Evolutionary conservation across 2,888 invertebrate species (phyloP), one percentile per base, ranked within the genome.

Genomic region (Galerucella calmariensis): DNA sequence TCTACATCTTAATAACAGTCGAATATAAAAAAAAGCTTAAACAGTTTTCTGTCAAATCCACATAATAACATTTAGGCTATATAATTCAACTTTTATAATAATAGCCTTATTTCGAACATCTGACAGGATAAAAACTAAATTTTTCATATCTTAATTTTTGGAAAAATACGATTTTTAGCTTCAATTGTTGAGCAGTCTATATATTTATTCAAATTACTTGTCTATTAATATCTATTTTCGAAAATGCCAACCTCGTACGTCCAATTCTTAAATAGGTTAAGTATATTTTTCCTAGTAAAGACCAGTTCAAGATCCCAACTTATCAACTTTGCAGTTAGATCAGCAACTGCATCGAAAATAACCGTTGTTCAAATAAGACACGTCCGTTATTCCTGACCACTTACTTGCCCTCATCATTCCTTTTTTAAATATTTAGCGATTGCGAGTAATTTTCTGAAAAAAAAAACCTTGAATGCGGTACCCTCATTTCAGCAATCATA

Each of bases 401-500:
- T 66, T 56, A 48, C 12, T 59, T 67, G 59, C 72, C 72, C 66
- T 59, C 66, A 72, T 56, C 61, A 35, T 72, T 16, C 27, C 41
- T 66, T 66, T 41, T 8, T 72, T 59, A 67, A 72, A 72, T 67
- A 59, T 72, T 65, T 53, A 71, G 65, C 27, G 65, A 51, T 67
- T 51, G 35, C 41, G 67, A 66, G 24, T 70, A 41, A 51, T 53
- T 27, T 63, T 51, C 46, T 20, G 44, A 63, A 62, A 59, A 69
- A 73, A 72, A 66, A 67, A 72, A 69, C 74, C 72, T 73, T 74
- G 74, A 72, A 69, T 51, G 48, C 67, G 76, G 76, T 76, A 65
- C 74, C 72, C 69, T 74, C 72, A 73, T 73, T 74, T 63, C 63
- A 72, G 27, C 67, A 16, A 67, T 24, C 53, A 44, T 61, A 58